These are phyloP conservation scores for Ceratotherium simum DNA, from an alignment of 2,113 vertebrate species.

Conservation along the genomic window DNA sequence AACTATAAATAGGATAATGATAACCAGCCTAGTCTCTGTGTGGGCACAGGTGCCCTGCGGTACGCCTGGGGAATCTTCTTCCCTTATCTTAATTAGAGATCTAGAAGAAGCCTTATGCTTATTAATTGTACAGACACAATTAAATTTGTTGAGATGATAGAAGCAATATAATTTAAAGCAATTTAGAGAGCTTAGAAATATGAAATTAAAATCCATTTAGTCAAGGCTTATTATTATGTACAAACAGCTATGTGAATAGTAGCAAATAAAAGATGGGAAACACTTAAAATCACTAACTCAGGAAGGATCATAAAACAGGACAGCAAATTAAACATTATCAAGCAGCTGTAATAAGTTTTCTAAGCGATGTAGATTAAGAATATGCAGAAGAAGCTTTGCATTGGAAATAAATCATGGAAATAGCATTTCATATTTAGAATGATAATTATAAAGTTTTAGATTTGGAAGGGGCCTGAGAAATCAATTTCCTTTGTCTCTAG, in stretches of 20 bases:
- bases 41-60: slow-evolving; percentile 7
- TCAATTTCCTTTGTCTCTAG: neutral
- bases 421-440: slow-evolving; percentile 24
- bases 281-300: slow-evolving; percentile 49
- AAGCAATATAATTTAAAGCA: slow-evolving; percentile 67
- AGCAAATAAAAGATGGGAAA: slow-evolving; percentile 57
- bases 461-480: neutral
- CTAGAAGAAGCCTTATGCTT: slow-evolving; percentile 51
- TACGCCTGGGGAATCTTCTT: slow-evolving; percentile 29
- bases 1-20: slow-evolving; percentile 53
- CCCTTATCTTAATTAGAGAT: slow-evolving; percentile 64
- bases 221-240: slow-evolving; percentile 58
- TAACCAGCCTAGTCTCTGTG: neutral
- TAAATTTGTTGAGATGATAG: slow-evolving; percentile 60
- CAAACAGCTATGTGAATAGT: slow-evolving; percentile 43
- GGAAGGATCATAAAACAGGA: slow-evolving; percentile 26
- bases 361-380: neutral
- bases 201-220: slow-evolving; percentile 71
- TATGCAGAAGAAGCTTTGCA: neutral
- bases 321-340: neutral
- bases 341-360: neutral
- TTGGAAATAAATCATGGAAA: slow-evolving; percentile 33
- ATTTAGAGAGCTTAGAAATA: slow-evolving; percentile 67
- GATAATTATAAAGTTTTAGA: slow-evolving; percentile 31
- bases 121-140: slow-evolving; percentile 67